Base-by-base conservation (phyloP, 2,113 vertebrate genomes). In the Hippocampus guttulatus region DNA sequence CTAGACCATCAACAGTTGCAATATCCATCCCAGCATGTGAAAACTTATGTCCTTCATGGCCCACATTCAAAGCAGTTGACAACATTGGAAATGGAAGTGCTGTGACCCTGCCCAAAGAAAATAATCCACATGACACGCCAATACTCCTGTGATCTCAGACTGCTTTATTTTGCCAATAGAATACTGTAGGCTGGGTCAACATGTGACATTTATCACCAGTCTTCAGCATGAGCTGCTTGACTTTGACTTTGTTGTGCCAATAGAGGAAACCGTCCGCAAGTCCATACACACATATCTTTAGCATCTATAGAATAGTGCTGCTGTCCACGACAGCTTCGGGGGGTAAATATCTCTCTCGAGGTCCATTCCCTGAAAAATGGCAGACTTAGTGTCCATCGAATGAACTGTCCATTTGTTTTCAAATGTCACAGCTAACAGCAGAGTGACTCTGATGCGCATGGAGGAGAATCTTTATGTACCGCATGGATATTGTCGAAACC, bases 161-260 rank as follows among this genome's bases (percentile, higher is more conserved):
- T 73, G 30, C 27, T 2, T 80, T 23, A 68, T 38, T 49, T 18
- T 16, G 47, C 47, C 47, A 49, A 49, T 16, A 49, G 47, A 49
- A 18, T 16, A 16, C 16, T 18, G 69, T 33, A 33, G 30, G 30
- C 69, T 11, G 63, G 68, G 27, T 81, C 66, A 0, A 75, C 49
- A 14, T 61, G n/a, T 25, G 52, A 71, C 47, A 78, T 23, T 16
- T 64, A 33, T 9, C 69, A 61, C 69, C 70, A 52, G 51, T 60
- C 2, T 6, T 41, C 27, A 67, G n/a, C 51, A 77, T 40, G 2
- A 49, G 70, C 25, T 74, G 30, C 30, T 30, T 30, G 30, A 30
- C 58, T 38, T 78, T 73, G 2, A 80, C 68, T 60, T 51, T 76
- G 54, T 74, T 78, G 45, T 81, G 77, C 71, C 79, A 81, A 27